Evolutionary conservation across 2,797 vertebrate species (phyloP).

Genomic region (Microcaecilia unicolor): DNA sequence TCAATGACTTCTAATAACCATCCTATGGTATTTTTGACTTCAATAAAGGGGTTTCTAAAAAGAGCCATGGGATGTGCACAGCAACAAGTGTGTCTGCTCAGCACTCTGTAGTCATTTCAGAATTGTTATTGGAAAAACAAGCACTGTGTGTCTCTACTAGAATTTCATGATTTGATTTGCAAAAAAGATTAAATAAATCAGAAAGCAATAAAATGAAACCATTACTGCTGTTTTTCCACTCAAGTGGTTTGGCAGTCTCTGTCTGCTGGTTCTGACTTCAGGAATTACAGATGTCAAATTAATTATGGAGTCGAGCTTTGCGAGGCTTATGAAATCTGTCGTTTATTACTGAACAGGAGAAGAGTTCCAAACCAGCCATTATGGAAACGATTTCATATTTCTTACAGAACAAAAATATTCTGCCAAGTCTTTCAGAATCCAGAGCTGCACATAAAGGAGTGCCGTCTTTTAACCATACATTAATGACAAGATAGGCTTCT

Average conservation of each 20-base stretch:
- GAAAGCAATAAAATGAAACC: conserved; percentile 38
- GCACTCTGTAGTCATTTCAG: conserved; percentile 26
- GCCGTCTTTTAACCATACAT: conserved; percentile 3
- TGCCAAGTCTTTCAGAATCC: not conserved
- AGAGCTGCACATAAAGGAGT: conserved; percentile 6
- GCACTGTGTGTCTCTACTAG: conserved; percentile 8
- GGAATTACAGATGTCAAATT: conserved; percentile 52
- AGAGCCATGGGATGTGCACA: too few species aligned
- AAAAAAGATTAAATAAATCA: conserved; percentile 54
- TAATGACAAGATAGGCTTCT: too few species aligned
- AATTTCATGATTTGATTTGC: conserved; percentile 42
- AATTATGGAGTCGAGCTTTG: conserved; percentile 47
- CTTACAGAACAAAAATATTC: conserved; percentile 25
- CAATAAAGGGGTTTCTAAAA: too few species aligned
- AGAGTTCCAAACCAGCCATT: conserved; percentile 41
- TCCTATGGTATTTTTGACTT: too few species aligned
- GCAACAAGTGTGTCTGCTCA: too few species aligned
- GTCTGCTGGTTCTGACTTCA: conserved; percentile 47
- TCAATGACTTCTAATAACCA: too few species aligned
- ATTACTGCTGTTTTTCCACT: conserved; percentile 52
- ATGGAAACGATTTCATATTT: conserved; percentile 30
- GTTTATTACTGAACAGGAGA: conserved; percentile 41
- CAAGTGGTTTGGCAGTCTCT: conserved; percentile 51
- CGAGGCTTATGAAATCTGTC: conserved; percentile 48
- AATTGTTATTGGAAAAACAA: conserved; percentile 21